phyloP scores from a whole-genome alignment of 1,140 invertebrate genomes.

The Procambarus clarkii region DNA sequence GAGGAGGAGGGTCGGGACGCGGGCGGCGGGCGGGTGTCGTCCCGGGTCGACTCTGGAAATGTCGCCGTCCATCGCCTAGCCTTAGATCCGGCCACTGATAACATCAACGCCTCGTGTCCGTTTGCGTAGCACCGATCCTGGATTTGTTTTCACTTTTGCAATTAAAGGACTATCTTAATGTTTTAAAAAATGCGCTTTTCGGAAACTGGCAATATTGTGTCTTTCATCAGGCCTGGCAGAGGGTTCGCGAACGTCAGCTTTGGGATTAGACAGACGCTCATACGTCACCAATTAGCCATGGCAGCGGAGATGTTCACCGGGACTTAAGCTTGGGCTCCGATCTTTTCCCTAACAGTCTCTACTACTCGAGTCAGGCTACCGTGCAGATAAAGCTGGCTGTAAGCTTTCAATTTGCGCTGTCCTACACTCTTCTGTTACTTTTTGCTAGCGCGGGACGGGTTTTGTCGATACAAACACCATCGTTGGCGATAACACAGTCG shows the following conservation, averaged over 20 bases:
- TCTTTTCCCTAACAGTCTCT: conserved; percentile 45
- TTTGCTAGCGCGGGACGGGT: conserved; percentile 18
- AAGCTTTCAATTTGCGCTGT: conserved; percentile 39
- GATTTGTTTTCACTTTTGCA: conserved; percentile 12
- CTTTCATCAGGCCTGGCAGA: no score
- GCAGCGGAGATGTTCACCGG: background rate
- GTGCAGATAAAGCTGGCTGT: conserved; percentile 53
- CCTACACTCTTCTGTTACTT: conserved; percentile 39
- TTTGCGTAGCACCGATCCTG: conserved; percentile 2
- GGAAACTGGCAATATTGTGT: no score
- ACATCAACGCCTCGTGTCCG: conserved; percentile 57
- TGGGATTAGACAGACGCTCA: background rate
- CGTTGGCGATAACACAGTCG: conserved; percentile 42
- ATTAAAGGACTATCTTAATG: no score
- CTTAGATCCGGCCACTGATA: conserved; percentile 48
- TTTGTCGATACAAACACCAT: conserved; percentile 32
- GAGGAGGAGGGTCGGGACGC: background rate
- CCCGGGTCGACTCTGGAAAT: conserved; percentile 49
- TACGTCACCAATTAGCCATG: conserved; percentile 35
- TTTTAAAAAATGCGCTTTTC: no score
- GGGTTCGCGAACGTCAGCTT: no score
- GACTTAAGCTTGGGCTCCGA: conserved; percentile 16
- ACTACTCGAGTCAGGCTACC: conserved; percentile 51
- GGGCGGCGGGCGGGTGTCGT: conserved; percentile 35
- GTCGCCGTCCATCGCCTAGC: conserved; percentile 60